Evolutionary conservation across 2,888 invertebrate species (phyloP).

Genomic region (Halictus ligatus): DNA sequence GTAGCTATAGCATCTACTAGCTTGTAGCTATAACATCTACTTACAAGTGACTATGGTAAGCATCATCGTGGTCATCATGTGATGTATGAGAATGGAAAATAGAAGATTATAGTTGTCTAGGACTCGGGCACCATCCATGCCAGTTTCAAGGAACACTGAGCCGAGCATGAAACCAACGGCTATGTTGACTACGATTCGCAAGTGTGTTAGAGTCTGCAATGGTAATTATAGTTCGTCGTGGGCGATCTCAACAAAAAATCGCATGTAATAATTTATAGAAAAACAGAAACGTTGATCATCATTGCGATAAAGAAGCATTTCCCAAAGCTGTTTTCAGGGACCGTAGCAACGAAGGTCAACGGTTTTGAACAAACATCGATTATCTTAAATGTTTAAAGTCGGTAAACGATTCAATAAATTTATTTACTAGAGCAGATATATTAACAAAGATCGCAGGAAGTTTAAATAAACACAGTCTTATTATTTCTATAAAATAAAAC

Average conservation of each 20-base stretch:
- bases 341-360: too few species aligned
- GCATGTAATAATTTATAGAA: neutral
- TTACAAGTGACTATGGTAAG: slow-evolving; percentile 94
- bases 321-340: too few species aligned
- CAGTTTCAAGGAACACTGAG: slow-evolving; percentile 90
- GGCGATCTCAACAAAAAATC: neutral
- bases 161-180: slow-evolving; percentile 92
- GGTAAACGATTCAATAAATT: too few species aligned
- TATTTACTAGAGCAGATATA: too few species aligned
- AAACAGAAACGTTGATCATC: neutral
- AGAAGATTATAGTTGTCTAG: slow-evolving; percentile 94
- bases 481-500: too few species aligned
- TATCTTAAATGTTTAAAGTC: too few species aligned
- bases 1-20: slow-evolving; percentile 83
- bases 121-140: slow-evolving; percentile 91
- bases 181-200: slow-evolving; percentile 90
- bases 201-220: slow-evolving; percentile 90
- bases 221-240: neutral
- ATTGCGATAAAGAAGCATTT: too few species aligned
- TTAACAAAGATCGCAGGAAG: too few species aligned
- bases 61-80: slow-evolving; percentile 97
- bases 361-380: too few species aligned
- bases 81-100: slow-evolving; percentile 96
- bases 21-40: slow-evolving; percentile 80
- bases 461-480: too few species aligned